phyloP scores from a whole-genome alignment of 2,888 invertebrate genomes.

The Eupeodes latifasciatus region DNA sequence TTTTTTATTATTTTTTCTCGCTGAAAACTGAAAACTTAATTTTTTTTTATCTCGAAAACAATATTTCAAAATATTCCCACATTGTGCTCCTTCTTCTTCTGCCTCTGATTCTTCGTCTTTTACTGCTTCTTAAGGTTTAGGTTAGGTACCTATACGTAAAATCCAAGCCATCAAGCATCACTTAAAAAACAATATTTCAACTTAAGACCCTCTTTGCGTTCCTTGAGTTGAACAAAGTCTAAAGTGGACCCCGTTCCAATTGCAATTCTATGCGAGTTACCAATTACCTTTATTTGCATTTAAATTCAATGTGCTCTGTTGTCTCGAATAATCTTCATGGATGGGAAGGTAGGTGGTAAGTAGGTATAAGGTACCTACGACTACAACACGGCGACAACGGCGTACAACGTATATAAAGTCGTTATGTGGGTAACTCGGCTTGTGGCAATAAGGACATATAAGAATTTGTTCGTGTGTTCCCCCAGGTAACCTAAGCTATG shows the following conservation, averaged over 20 bases:
- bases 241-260: not conserved
- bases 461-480: not conserved
- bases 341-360: too few relatives aligned
- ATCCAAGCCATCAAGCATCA: slow-evolving; percentile 45
- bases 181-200: slow-evolving; percentile 60
- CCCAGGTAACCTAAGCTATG: slow-evolving; percentile 1
- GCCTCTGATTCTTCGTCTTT: too few relatives aligned
- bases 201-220: not conserved
- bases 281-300: slow-evolving; percentile 69
- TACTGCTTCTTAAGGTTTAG: too few relatives aligned
- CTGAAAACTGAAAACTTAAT: not conserved
- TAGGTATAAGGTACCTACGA: too few relatives aligned
- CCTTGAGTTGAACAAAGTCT: too few relatives aligned
- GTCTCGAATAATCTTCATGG: slow-evolving; percentile 18
- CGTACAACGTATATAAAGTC: not conserved
- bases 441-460: slow-evolving; percentile 18
- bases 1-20: not conserved
- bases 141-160: not conserved
- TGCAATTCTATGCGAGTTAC: not conserved
- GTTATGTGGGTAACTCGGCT: not conserved
- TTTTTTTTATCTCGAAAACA: not conserved
- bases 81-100: not conserved
- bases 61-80: slow-evolving; percentile 15
- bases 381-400: too few relatives aligned
- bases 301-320: slow-evolving; percentile 56